Evolutionary conservation across 2,113 vertebrate species (phyloP).

Genomic region (Hystrix cristata): DNA sequence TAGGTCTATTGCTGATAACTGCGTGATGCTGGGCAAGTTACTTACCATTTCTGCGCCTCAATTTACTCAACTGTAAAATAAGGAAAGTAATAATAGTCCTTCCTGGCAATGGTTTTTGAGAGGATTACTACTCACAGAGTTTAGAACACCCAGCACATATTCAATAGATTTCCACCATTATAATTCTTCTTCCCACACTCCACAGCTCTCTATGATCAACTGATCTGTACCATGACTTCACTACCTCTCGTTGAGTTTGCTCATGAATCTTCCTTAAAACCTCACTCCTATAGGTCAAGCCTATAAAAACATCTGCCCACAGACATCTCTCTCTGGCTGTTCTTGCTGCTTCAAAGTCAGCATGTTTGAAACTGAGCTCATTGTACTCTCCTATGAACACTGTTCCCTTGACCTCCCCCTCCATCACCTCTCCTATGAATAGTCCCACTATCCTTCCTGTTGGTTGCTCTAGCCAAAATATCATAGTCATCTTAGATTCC

Average conservation of each 20-base stretch:
- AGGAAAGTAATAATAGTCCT: neutral
- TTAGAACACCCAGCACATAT: neutral
- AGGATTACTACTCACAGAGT: neutral
- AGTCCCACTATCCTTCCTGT: neutral
- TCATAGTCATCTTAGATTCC: neutral
- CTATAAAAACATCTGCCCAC: slow-evolving; percentile 10
- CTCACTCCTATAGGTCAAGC: neutral
- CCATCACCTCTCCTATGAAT: neutral
- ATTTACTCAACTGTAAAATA: neutral
- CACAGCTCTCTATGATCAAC: neutral
- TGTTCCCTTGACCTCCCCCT: neutral
- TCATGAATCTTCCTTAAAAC: neutral
- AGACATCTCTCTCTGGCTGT: neutral
- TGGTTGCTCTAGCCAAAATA: neutral
- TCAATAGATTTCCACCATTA: neutral
- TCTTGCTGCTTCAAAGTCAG: neutral
- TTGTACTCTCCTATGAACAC: neutral
- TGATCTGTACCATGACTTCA: neutral
- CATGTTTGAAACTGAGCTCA: slow-evolving; percentile 35
- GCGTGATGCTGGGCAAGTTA: neutral
- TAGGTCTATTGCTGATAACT: neutral
- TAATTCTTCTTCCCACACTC: neutral
- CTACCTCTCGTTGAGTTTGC: neutral
- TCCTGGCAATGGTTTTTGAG: neutral
- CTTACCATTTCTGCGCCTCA: neutral